phyloP scores from a whole-genome alignment of 2,797 vertebrate genomes.

The Characodon lateralis region DNA sequence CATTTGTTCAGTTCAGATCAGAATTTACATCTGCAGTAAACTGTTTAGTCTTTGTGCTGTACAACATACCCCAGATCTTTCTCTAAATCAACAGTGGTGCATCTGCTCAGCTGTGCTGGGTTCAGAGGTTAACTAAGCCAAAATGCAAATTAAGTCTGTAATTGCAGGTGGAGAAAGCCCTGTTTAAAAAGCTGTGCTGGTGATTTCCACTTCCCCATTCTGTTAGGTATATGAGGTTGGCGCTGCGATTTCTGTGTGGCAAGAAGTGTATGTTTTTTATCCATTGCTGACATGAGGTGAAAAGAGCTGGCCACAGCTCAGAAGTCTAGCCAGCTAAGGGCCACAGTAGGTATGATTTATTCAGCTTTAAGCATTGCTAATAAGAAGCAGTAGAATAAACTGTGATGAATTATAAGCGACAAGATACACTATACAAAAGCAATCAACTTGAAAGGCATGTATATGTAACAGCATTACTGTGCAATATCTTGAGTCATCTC shows the following conservation, averaged over 20 bases:
- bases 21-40: conserved; percentile 15
- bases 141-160: conserved; percentile 34
- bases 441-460: conserved; percentile 18
- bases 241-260: conserved; percentile 6
- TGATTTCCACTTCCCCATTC: conserved; percentile 52
- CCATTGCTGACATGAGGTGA: conserved; percentile 36
- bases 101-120: not conserved
- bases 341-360: conserved; percentile 34
- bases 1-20: not conserved
- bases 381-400: conserved; percentile 8
- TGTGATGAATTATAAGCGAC: conserved; percentile 16
- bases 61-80: not conserved
- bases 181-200: conserved; percentile 13
- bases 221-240: not conserved
- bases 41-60: not conserved
- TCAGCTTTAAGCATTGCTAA: conserved; percentile 21
- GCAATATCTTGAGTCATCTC: not conserved
- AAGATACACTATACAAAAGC: conserved; percentile 10
- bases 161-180: conserved; percentile 40
- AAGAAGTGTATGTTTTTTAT: conserved; percentile 18
- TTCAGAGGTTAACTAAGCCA: not conserved
- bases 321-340: conserved; percentile 29
- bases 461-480: not conserved
- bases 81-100: too few relatives aligned
- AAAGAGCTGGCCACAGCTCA: conserved; percentile 35